These are phyloP conservation scores for Plectus sambesii DNA, from an alignment of 1,140 invertebrate genomes.

Conservation along the genomic window DNA sequence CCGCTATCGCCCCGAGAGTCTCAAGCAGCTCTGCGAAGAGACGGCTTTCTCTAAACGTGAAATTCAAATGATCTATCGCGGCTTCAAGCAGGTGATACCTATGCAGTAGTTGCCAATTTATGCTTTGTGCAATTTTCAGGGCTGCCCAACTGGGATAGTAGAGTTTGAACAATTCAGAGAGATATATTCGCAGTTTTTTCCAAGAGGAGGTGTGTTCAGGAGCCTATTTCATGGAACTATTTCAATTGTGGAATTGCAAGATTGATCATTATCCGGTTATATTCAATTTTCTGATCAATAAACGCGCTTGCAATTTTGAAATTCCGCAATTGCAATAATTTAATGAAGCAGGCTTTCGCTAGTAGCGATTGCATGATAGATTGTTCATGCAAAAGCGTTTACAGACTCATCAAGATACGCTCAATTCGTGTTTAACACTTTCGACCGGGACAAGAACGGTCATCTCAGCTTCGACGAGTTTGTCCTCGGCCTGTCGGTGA, in stretches of 20 bases:
- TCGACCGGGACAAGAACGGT: constrained; percentile 70
- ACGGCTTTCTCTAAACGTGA: not conserved
- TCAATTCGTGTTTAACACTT: constrained; percentile 80
- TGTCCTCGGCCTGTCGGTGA: constrained; percentile 68
- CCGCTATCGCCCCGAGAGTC: not conserved
- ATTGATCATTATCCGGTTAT: not conserved
- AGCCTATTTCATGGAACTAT: too few species aligned
- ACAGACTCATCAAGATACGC: constrained; percentile 76
- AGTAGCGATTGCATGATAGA: constrained; percentile 5
- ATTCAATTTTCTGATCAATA: too few species aligned
- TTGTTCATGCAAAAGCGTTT: constrained; percentile 38
- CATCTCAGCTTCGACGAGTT: constrained; percentile 84
- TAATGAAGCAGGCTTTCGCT: constrained; percentile 1
- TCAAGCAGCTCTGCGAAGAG: not conserved
- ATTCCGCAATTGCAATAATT: too few species aligned
- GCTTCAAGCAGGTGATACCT: not conserved
- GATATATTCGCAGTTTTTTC: constrained; percentile 83
- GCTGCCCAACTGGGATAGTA: constrained; percentile 76
- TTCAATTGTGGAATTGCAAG: not conserved
- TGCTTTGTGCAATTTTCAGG: constrained; percentile 52
- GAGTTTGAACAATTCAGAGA: constrained; percentile 80
- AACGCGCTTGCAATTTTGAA: constrained; percentile 1
- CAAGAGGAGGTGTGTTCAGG: constrained; percentile 65
- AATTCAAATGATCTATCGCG: not conserved
- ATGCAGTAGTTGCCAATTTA: not conserved